Evolutionary conservation across 2,888 invertebrate species (phyloP), one percentile per base, ranked within the genome.

Genomic region (Troides aeacus): DNA sequence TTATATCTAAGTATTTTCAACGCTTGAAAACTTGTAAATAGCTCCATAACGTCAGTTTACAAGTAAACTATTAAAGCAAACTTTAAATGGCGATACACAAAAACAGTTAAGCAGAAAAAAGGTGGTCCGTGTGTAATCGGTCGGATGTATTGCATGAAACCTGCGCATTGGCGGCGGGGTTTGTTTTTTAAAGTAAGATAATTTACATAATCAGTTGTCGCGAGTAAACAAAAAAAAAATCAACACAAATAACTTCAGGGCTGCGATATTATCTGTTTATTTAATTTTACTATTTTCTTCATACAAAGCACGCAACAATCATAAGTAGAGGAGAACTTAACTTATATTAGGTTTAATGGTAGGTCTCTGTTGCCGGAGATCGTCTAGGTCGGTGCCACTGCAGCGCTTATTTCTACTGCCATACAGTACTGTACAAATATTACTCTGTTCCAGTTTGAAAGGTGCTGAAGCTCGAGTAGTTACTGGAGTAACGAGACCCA

Each of bases 191-290:
- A 66, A 12, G 62, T 46, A 36, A 53, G 60, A 30, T 3, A 69
- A 69, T 69, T 65, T 69, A 62, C 69, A 69, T 69, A 66, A 69
- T 66, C 69, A 46, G 58, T 69, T 36, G 62, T 50, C 56, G 62
- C 30, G 62, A 18, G 6, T 57, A 21, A 57, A n/a, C 8, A 57
- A 21, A 62, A 69, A 21, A 21, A 62, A 69, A 64, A 60, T 58
- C 15, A 7, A 0, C 17, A 2, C 12, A 56, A 60, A 60, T n/a
- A 10, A 3, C 50, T 46, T 1, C 39, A 69, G 69, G 69, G 69
- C 17, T 69, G 60, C 39, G 21, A 15, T 1, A 46, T 46, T 30
- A 15, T 17, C 5, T 50, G 15, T 50, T 50, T 50, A 50, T 50
- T 1, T 50, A 15, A 50, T 50, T 50, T 50, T 17, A 50, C 7